Conservation (phyloP, 2,888 invertebrate species). For the Patella pellucida region DNA sequence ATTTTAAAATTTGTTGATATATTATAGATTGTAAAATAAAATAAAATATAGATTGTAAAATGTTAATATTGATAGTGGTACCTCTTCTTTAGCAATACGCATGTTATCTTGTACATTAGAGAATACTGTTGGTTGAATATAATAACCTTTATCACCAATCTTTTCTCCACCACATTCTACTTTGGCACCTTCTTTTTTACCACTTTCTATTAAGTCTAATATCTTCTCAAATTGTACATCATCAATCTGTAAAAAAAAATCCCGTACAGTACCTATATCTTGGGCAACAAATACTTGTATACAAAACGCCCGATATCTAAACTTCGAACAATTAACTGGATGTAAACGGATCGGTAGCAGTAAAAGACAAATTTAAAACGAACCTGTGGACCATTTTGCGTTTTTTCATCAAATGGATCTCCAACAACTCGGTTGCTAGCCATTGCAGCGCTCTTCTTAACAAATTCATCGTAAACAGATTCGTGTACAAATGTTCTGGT, state of each 20-base stretch:
- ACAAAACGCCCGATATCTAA: too few species aligned
- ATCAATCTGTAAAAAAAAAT: conserved; percentile 50
- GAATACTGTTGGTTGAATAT: conserved; percentile 72
- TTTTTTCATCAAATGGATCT: conserved; percentile 85
- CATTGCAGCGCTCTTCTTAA: conserved; percentile 80
- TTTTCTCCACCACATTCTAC: conserved; percentile 81
- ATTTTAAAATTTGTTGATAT: too few species aligned
- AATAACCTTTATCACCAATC: conserved; percentile 67
- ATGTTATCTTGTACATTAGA: conserved; percentile 70
- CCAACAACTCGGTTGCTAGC: conserved; percentile 87
- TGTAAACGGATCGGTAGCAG: too few species aligned
- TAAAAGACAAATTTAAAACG: background rate
- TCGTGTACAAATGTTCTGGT: conserved; percentile 92
- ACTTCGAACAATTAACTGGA: too few species aligned
- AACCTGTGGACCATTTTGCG: conserved; percentile 91
- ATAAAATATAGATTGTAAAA: too few species aligned
- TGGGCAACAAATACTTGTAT: too few species aligned
- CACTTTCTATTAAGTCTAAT: conserved; percentile 80
- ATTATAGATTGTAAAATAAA: too few species aligned
- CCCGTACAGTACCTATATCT: background rate
- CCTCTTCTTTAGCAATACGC: conserved; percentile 72
- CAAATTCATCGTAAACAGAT: conserved; percentile 92
- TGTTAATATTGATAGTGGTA: conserved; percentile 21
- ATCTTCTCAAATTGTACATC: conserved; percentile 80
- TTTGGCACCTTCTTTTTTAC: conserved; percentile 84